Conservation (phyloP, 2,797 vertebrate species). For the Manis pentadactyla region DNA sequence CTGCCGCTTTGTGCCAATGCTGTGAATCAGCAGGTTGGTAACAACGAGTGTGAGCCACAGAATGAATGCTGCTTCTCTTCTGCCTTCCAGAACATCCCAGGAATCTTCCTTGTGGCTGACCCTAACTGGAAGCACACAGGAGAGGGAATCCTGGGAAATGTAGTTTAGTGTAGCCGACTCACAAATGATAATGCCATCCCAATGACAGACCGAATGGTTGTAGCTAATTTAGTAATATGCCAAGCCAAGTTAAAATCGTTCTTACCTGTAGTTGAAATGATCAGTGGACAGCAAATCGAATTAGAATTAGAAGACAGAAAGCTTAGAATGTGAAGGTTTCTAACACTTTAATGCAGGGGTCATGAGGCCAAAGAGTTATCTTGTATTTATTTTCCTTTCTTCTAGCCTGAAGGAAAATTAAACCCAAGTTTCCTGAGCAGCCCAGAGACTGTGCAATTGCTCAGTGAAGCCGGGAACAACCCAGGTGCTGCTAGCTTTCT, state of each 20-base stretch:
- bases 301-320: background rate
- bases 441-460: background rate
- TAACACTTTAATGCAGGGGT: background rate
- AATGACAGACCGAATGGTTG: background rate
- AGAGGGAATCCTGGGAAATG: background rate
- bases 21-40: background rate
- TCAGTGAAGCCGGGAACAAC: background rate
- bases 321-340: background rate
- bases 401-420: background rate
- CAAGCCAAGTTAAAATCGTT: conserved; percentile 24
- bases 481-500: background rate
- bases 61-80: background rate
- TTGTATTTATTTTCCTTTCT: background rate
- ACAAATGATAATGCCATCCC: background rate
- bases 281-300: conserved; percentile 22
- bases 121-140: background rate
- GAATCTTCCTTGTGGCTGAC: background rate
- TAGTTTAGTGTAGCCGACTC: background rate
- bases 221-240: background rate
- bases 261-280: conserved; percentile 25
- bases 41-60: background rate
- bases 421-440: background rate
- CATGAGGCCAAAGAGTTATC: background rate
- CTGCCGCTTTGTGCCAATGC: background rate
- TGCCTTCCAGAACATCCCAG: background rate